Evolutionary conservation across 2,113 vertebrate genomes (phyloP), one percentile per base, ranked within the genome.

Genomic region (Pelobates fuscus): DNA sequence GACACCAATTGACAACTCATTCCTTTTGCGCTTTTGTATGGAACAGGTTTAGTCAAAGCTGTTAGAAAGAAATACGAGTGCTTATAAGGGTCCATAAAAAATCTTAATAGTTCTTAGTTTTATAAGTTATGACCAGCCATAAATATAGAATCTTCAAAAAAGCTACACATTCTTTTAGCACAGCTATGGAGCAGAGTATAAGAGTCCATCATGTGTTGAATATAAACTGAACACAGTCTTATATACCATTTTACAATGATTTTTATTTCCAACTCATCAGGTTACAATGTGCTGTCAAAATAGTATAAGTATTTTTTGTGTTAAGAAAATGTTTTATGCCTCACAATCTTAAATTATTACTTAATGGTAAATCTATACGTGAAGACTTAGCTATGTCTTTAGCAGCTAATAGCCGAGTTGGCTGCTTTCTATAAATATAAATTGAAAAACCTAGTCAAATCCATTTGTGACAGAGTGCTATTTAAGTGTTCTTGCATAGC

Each of bases 1-100:
- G 52, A 23, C 30, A 11, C 58, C 27, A 70, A 57, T 70, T 70
- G 29, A 70, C 54, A 58, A 26, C 55, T n/a, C 29, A 58, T 21
- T 21, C 57, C 67, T 58, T 70, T 70, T 17, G 18, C 52, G 37
- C 49, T 12, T 58, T 58, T 52, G 49, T 30, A 58, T 58, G 67
- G 58, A 41, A 58, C 67, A 70, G 57, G 58, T 70, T 58, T 70
- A 70, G 67, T 57, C 52, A 24, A 58, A 70, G 54, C 67, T n/a
- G 44, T 70, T 70, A 59, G 21, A 70, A 60, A 68, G 55, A 60
- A 44, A 5, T 60, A 26, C 26, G 23, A 60, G 57, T 43, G 52
- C 68, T 60, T 70, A 59, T 14, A 70, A 59, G 21, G 32, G 59
- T 70, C 44, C 55, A 60, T 59, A 60, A 70, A 70, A 43, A 54